These are phyloP conservation scores for Sceliomorpha sp. DNA, from an alignment of 2,888 invertebrate genomes.

Conservation along the genomic window DNA sequence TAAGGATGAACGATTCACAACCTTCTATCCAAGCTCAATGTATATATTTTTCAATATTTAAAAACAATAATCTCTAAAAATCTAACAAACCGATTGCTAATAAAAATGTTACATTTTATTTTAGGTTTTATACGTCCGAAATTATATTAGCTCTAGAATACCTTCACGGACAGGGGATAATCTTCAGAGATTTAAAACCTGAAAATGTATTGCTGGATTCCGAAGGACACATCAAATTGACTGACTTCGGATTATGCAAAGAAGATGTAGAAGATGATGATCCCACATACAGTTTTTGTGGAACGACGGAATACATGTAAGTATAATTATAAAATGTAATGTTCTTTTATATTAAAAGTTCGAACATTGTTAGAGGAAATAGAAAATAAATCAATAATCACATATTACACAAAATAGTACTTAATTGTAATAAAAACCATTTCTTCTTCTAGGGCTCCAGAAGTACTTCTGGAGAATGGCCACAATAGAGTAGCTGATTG, in stretches of 20 bases:
- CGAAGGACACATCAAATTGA: conserved; percentile 89
- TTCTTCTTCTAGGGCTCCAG: conserved; percentile 92
- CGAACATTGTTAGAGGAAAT: background rate
- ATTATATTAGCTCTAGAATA: too few relatives aligned
- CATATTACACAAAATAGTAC: background rate
- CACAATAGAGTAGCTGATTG: conserved; percentile 99
- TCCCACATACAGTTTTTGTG: conserved; percentile 99
- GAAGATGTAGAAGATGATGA: conserved; percentile 86
- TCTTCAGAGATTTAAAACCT: conserved; percentile 95
- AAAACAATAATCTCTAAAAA: too few relatives aligned
- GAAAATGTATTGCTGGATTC: conserved; percentile 98
- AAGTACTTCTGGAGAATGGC: conserved; percentile 97
- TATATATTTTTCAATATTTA: too few relatives aligned
- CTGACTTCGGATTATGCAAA: conserved; percentile 77
- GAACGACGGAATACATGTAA: conserved; percentile 99
- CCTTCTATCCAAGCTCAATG: too few relatives aligned
- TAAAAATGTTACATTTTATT: too few relatives aligned
- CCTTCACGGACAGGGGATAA: too few relatives aligned
- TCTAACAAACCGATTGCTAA: too few relatives aligned
- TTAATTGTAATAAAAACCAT: background rate
- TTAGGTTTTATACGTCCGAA: too few relatives aligned
- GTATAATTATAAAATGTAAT: conserved; percentile 72
- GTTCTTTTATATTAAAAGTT: conserved; percentile 2
- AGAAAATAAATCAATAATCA: background rate
- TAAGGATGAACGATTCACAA: too few relatives aligned